A percentile compares a stretch with the other conserved stretches of the same genome.
Conservation (phyloP, 2,797 vertebrate species). For the Myoxocephalus aenaeus region DNA sequence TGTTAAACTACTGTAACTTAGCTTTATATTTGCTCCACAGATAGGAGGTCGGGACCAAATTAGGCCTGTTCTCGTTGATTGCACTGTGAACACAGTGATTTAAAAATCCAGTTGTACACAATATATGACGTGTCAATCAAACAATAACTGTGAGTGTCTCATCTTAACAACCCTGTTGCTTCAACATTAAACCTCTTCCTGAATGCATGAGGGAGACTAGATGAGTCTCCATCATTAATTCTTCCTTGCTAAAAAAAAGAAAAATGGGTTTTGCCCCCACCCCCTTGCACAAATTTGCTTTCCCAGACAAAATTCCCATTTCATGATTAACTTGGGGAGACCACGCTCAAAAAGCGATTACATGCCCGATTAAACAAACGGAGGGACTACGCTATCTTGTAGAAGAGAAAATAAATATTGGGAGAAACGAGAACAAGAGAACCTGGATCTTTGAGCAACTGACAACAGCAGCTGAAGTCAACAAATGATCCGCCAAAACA, state of each 20-base stretch:
- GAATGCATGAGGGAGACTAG: no score
- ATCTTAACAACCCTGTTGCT: background rate
- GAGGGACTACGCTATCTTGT: constrained; percentile 8
- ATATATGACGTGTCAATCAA: background rate
- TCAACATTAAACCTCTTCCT: background rate
- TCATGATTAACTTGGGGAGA: constrained; percentile 17
- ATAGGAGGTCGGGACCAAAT: background rate
- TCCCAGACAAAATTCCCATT: constrained; percentile 32
- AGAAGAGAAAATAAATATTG: constrained; percentile 17
- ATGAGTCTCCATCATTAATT: background rate
- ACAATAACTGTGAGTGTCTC: background rate
- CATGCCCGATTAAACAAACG: constrained; percentile 36
- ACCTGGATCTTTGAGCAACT: background rate
- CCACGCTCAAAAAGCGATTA: constrained; percentile 20
- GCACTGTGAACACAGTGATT: background rate
- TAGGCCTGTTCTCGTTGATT: background rate
- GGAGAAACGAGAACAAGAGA: constrained; percentile 12
- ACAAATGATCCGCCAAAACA: constrained; percentile 64
- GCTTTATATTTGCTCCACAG: background rate
- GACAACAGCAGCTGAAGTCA: constrained; percentile 59
- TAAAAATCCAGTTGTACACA: background rate
- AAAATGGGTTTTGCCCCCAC: background rate
- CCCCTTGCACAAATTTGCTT: constrained; percentile 17
- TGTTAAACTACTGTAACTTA: background rate
- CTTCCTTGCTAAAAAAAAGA: background rate